Evolutionary conservation across 1,140 invertebrate genomes (phyloP).

Genomic region (Zaprionus nigranus): DNA sequence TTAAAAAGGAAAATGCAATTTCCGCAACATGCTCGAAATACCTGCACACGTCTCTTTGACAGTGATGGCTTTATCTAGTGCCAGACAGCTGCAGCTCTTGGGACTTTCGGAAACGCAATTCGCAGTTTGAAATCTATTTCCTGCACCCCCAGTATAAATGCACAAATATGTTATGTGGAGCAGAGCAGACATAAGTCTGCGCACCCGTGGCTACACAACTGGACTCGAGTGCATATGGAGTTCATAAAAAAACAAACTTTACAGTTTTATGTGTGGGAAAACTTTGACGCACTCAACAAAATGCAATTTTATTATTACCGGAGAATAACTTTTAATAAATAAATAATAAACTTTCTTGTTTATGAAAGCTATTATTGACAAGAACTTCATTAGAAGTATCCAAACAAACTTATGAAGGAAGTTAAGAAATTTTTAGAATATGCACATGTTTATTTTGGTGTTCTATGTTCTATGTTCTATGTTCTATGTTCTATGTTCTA

Average conservation of each 20-base stretch:
- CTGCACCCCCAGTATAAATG: neutral
- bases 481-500: too few species aligned
- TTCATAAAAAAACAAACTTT: neutral
- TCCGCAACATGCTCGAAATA: neutral
- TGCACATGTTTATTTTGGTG: too few species aligned
- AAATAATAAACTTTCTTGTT: neutral
- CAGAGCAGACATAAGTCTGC: slow-evolving; percentile 1
- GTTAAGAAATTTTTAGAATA: too few species aligned
- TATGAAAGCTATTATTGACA: neutral
- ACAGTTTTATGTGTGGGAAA: neutral
- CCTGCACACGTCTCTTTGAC: slow-evolving; percentile 33
- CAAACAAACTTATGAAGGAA: too few species aligned
- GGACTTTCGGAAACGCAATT: slow-evolving; percentile 26
- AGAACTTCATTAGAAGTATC: neutral
- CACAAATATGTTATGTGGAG: neutral
- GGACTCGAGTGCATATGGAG: neutral
- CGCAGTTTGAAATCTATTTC: neutral
- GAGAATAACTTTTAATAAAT: neutral
- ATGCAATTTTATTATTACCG: neutral
- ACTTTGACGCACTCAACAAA: neutral
- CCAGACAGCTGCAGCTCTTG: slow-evolving; percentile 26
- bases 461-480: too few species aligned
- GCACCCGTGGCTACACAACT: neutral
- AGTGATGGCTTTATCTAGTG: slow-evolving; percentile 60
- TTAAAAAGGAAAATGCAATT: neutral